Evolutionary conservation across 2,888 invertebrate species (phyloP).

Genomic region (Morpho achilles): DNA sequence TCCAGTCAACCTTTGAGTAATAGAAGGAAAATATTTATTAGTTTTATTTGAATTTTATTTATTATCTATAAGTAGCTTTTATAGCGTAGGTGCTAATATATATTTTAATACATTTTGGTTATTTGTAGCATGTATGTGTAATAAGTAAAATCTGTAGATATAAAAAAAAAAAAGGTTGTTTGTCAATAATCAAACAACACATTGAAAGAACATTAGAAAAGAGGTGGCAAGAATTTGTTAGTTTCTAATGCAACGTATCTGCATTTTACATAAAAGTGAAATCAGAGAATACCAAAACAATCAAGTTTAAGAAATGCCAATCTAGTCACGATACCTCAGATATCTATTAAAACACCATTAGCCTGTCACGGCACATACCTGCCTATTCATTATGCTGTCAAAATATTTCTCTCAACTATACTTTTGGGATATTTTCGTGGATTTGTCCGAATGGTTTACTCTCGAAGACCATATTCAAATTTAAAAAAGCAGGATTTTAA

Average conservation of each 20-base stretch:
- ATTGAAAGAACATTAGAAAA: too few species aligned
- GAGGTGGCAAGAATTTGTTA: too few species aligned
- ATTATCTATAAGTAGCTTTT: too few species aligned
- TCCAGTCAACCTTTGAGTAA: too few species aligned
- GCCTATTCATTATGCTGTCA: constrained; percentile 74
- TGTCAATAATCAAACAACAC: too few species aligned
- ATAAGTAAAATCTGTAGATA: too few species aligned
- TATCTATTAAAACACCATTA: constrained; percentile 65
- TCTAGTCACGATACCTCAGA: constrained; percentile 27
- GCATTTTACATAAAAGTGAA: constrained; percentile 4
- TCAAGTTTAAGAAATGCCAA: constrained; percentile 14
- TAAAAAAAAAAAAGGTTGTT: too few species aligned
- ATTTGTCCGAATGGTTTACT: constrained; percentile 55
- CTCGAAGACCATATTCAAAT: not conserved
- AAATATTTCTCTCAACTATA: constrained; percentile 67
- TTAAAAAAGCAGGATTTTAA: not conserved
- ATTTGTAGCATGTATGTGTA: too few species aligned
- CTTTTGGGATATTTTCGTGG: constrained; percentile 60
- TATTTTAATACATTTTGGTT: too few species aligned
- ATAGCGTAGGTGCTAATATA: too few species aligned
- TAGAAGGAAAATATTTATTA: too few species aligned
- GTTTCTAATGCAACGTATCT: not conserved
- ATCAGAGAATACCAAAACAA: not conserved
- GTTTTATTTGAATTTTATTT: too few species aligned
- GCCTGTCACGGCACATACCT: constrained; percentile 53